Conservation (phyloP, 2,113 vertebrate species). For the Sylvia atricapilla region DNA sequence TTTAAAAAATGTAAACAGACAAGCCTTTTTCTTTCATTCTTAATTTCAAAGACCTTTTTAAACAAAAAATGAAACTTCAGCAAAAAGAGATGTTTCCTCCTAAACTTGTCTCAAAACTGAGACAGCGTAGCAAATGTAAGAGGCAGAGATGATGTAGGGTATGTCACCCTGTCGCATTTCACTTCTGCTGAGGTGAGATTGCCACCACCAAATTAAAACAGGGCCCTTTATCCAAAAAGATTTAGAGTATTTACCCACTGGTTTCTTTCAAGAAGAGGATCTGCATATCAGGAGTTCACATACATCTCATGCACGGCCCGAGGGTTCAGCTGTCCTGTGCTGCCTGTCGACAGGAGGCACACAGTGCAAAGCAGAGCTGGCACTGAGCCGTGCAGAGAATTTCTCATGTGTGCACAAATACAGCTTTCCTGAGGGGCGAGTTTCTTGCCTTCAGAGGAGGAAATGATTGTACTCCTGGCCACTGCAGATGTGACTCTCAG, state of each 20-base stretch:
- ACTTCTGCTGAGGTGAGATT: background rate
- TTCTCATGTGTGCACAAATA: background rate
- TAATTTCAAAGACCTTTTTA: background rate
- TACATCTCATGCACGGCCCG: background rate
- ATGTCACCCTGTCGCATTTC: background rate
- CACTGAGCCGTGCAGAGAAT: background rate
- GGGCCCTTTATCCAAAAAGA: background rate
- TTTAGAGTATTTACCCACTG: background rate
- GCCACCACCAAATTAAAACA: background rate
- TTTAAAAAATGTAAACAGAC: background rate
- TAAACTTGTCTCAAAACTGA: background rate
- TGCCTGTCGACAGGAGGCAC: background rate
- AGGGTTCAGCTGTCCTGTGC: background rate
- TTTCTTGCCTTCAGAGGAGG: background rate
- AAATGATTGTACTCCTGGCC: background rate
- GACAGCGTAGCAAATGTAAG: background rate
- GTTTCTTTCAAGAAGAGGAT: background rate
- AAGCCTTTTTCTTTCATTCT: background rate
- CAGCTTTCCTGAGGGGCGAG: background rate
- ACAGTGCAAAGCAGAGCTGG: background rate
- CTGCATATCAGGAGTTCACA: background rate
- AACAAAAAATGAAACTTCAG: background rate
- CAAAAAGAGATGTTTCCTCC: background rate
- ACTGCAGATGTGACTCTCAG: background rate
- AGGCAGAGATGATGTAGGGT: background rate